These are phyloP conservation scores for Prinia subflava DNA, from an alignment of 2,113 vertebrate species.

Conservation along the genomic window DNA sequence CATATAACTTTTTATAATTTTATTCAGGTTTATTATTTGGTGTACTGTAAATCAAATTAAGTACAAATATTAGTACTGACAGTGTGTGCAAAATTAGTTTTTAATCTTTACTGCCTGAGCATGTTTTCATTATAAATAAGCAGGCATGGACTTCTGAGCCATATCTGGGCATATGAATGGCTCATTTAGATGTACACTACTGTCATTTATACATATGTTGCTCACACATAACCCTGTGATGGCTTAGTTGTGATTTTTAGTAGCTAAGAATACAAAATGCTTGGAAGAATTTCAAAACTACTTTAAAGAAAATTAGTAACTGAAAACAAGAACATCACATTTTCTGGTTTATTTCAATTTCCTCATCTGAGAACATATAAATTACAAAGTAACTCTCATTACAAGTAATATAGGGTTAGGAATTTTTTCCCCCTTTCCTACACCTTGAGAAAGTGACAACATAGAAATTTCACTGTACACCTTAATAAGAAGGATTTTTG, in stretches of 20 bases:
- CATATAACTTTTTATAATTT: conserved; percentile 50
- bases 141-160: conserved; percentile 28
- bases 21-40: conserved; percentile 63
- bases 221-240: conserved; percentile 2
- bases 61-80: conserved; percentile 69
- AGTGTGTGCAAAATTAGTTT: conserved; percentile 65
- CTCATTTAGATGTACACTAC: conserved; percentile 12
- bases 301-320: conserved; percentile 32
- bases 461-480: background rate
- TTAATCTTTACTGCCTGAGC: conserved; percentile 61
- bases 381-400: background rate
- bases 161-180: conserved; percentile 19
- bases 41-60: conserved; percentile 69
- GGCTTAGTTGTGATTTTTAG: conserved; percentile 31
- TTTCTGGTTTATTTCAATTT: background rate
- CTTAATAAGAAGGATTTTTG: background rate
- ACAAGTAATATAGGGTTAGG: background rate
- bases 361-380: background rate
- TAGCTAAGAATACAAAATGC: conserved; percentile 19
- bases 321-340: background rate
- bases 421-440: background rate
- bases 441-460: background rate
- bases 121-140: conserved; percentile 26
- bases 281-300: conserved; percentile 9
- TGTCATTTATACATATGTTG: conserved; percentile 42